These are phyloP conservation scores for Ceratina australensis DNA, from an alignment of 1,140 invertebrate species.

Conservation along the genomic window DNA sequence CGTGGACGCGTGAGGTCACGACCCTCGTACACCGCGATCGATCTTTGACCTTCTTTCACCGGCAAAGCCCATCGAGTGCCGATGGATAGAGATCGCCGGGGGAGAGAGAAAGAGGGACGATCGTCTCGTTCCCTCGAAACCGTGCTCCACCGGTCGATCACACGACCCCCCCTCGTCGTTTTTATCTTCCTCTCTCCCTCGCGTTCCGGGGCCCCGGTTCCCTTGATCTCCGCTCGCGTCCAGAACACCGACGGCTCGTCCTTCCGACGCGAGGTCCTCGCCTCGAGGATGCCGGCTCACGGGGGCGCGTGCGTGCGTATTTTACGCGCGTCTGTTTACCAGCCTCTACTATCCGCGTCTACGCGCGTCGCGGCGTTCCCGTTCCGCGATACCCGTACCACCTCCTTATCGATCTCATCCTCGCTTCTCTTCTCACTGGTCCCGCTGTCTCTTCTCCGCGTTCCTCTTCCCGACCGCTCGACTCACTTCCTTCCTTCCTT, in stretches of 20 bases:
- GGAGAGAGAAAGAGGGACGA: constrained; percentile 54
- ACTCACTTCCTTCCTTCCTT: neutral
- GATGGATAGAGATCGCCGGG: constrained; percentile 57
- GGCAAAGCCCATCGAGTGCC: constrained; percentile 58
- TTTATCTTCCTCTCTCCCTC: neutral
- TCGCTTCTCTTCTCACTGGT: constrained; percentile 45
- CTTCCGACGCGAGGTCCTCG: neutral
- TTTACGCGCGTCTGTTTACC: constrained; percentile 42
- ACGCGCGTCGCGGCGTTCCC: constrained; percentile 40
- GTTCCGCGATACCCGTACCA: constrained; percentile 45
- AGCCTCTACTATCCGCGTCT: constrained; percentile 5
- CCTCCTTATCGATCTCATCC: constrained; percentile 57
- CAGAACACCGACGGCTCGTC: constrained; percentile 14
- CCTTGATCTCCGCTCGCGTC: constrained; percentile 16
- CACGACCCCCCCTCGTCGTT: no score
- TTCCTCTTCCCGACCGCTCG: constrained; percentile 3
- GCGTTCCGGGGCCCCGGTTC: neutral
- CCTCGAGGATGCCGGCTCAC: neutral
- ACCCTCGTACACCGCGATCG: constrained; percentile 66
- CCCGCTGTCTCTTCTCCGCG: constrained; percentile 35
- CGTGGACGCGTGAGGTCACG: constrained; percentile 61
- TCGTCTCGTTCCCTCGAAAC: constrained; percentile 23
- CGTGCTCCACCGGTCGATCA: neutral
- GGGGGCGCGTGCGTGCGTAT: constrained; percentile 38
- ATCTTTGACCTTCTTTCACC: constrained; percentile 70